A percentile compares a stretch with the other conserved stretches of the same genome.
phyloP scores from a whole-genome alignment of 2,888 invertebrate genomes.

The Rhimphoctona megacephalus region DNA sequence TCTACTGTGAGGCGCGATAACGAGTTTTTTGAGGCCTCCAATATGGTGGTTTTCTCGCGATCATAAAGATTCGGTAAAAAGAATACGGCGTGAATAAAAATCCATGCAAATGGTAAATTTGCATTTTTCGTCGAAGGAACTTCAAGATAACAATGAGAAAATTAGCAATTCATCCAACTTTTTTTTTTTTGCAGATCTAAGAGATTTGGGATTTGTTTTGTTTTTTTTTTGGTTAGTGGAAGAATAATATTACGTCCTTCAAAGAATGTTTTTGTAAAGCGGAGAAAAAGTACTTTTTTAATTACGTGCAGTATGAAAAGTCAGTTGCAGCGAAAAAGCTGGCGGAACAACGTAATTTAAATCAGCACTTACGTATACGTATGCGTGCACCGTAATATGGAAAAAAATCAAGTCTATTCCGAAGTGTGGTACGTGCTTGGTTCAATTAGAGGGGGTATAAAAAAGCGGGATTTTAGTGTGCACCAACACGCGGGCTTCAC shows the following conservation, averaged over 20 bases:
- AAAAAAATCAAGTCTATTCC: neutral
- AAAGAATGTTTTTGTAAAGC: neutral
- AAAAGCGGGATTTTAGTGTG: slow-evolving; percentile 40
- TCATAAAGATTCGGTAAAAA: neutral
- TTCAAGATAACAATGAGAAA: too few relatives aligned
- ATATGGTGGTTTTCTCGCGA: neutral
- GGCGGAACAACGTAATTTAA: neutral
- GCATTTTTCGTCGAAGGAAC: neutral
- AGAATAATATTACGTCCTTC: neutral
- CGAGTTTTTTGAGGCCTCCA: neutral
- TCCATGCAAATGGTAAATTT: neutral
- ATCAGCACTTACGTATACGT: neutral
- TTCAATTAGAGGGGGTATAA: neutral
- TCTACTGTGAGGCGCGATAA: too few relatives aligned
- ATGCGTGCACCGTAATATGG: neutral
- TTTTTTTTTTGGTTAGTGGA: neutral
- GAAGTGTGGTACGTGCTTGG: too few relatives aligned
- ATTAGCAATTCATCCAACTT: neutral
- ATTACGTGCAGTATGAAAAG: neutral
- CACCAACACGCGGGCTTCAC: slow-evolving; percentile 30
- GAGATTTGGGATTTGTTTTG: neutral
- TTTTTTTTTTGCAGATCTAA: neutral
- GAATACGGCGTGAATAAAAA: neutral
- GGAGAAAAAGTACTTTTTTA: neutral
- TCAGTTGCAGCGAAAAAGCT: neutral